Conservation (phyloP, 37 sponge, comb jelly and placozoan species). For the Cladorhizidae sp. region DNA sequence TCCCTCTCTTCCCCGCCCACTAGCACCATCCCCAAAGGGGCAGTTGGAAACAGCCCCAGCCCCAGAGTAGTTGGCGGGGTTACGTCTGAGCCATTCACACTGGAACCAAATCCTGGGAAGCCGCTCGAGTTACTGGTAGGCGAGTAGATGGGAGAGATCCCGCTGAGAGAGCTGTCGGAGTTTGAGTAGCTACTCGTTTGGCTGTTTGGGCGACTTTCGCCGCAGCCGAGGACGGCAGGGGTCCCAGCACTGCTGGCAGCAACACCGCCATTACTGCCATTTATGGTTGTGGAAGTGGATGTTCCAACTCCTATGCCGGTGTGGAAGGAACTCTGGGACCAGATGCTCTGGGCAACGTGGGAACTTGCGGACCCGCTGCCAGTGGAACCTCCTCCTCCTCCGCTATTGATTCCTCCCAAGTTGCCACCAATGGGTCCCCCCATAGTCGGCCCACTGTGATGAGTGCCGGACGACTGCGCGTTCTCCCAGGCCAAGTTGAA, state of each 20-base stretch:
- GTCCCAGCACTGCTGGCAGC: neutral
- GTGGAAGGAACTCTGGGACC: neutral
- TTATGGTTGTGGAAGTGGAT: neutral
- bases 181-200: slow-evolving; percentile 43
- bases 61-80: neutral
- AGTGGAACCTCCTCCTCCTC: neutral
- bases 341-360: neutral
- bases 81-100: too few relatives aligned
- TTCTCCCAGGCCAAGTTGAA: slow-evolving; percentile 3
- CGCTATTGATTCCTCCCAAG: neutral
- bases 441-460: neutral
- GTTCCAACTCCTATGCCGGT: neutral
- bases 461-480: neutral
- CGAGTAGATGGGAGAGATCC: slow-evolving; percentile 66
- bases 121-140: slow-evolving; percentile 24
- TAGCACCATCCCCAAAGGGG: slow-evolving; percentile 5
- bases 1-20: neutral
- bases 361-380: too few relatives aligned
- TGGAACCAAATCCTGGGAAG: neutral
- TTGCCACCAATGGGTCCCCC: neutral
- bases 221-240: neutral
- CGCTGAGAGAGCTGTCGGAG: slow-evolving; percentile 24
- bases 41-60: neutral
- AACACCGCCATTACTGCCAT: neutral
- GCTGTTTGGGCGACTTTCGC: slow-evolving; percentile 48